Conservation (phyloP, 2,797 vertebrate species). For the Alosa sapidissima region DNA sequence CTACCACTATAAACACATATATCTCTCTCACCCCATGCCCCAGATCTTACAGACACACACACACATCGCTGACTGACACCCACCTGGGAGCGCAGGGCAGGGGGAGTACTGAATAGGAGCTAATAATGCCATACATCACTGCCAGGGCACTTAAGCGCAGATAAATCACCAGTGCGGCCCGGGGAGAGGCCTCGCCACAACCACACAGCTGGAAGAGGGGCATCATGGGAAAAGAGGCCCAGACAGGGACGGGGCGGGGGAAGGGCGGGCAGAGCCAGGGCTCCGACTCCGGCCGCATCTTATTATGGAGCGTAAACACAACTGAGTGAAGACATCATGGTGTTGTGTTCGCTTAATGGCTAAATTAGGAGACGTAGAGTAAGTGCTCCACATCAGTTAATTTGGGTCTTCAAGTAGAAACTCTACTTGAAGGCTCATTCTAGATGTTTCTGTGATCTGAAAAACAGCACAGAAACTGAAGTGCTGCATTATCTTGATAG, state of each 20-base stretch:
- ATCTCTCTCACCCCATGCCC: slow-evolving; percentile 8
- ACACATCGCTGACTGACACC: not conserved
- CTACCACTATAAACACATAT: slow-evolving; percentile 17
- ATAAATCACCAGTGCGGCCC: slow-evolving; percentile 42
- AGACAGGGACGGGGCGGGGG: not conserved
- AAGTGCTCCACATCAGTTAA: not conserved
- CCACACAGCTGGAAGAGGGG: not conserved
- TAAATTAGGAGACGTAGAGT: not conserved
- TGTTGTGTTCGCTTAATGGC: not conserved
- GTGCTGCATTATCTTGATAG: not conserved
- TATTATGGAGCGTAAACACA: not conserved
- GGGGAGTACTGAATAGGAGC: slow-evolving; percentile 29
- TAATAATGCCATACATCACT: slow-evolving; percentile 58
- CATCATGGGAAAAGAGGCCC: not conserved
- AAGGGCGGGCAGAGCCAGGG: not conserved
- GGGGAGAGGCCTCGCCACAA: not conserved
- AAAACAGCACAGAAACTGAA: not conserved
- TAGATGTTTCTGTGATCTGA: not conserved
- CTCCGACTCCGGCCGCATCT: not conserved
- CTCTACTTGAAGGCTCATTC: not conserved
- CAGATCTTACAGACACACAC: not conserved
- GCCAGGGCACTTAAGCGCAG: slow-evolving; percentile 28
- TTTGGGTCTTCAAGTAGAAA: not conserved
- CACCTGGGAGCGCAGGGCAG: not conserved
- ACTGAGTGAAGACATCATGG: not conserved